Evolutionary conservation across 2,113 vertebrate genomes (phyloP), one percentile per base, ranked within the genome.

Genomic region (Aspidoscelis tigris): DNA sequence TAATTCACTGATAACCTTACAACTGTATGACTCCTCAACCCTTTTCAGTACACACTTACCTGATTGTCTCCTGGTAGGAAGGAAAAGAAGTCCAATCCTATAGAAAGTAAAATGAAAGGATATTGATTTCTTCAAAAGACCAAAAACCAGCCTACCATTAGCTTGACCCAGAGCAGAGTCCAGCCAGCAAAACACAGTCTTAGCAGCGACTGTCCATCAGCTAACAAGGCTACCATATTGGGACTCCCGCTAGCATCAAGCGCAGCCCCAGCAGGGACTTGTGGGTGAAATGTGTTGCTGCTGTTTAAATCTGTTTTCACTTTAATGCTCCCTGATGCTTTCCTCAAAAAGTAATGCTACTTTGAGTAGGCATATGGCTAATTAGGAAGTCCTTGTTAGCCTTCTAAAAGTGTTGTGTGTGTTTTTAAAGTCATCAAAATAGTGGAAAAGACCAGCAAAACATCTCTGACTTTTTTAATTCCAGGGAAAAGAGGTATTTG

Each of bases 31-130:
- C 33, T 33, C 50, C 7, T 7, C 6, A 12, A 14, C 58, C 2
- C 41, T 7, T 61, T 39, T 39, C 33, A 72, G 20, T 5, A 12
- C 18, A 26, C 21, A 93, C 96, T 86, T 95, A 99, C 99, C 98
- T 99, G 98, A 98, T 98, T 99, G 96, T 99, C 99, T 91, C 98
- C 98, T 96, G 98, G 98, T 92, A 99, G 96, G 93, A 99, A 99
- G 90, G 98, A 98, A 94, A 99, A 99, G 96, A 99, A 99, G 95
- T 98, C 98, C 95, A 99, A 95, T 93, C 99, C 99, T 99, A 96
- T 44, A 43, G 80, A 88, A 83, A 95, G 87, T 33, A 9, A 92
- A 87, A 89, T 53, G 33, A 95, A 80, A 92, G 39, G 82, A 50
- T n/a, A 69, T 64, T 90, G 69, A 89, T 53, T 78, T 88, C 74